Evolutionary conservation across 2,113 vertebrate species (phyloP), one percentile per base, ranked within the genome.

Genomic region (Brachypodius melanocephalos): DNA sequence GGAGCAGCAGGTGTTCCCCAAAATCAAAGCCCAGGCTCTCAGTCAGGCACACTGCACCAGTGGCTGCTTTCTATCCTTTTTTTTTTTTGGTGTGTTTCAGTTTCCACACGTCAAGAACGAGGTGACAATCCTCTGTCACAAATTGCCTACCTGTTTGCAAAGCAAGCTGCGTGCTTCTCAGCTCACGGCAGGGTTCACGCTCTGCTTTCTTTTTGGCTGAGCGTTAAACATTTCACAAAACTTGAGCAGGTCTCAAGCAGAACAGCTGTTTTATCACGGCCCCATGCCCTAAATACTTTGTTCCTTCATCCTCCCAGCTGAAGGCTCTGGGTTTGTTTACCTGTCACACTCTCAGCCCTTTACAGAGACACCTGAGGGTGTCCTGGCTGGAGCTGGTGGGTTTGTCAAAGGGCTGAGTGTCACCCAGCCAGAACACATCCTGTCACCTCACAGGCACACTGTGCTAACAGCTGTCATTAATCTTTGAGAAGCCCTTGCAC

Each of bases 31-130:
- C 16, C 8, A 11, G 18, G 8, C 51, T 68, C 40, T 58, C 66
- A 49, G 1, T 13, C 32, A 20, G 20, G 5, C 52, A 22, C 8
- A 4, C 36, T 28, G 6, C 17, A 36, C 26, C 0, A 0, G 59
- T 16, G 51, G 34, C 38, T 88, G 38, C 42, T 40, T 3, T 42
- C n/a, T 68, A 29, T 28, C 45, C 42, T 31, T 80, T 61, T 31
- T 45, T 75, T 74, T 21, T 38, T 82, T 59, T 31, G 5, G 18
- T 15, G 21, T 36, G 29, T 63, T 83, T 79, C 25, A 19, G 24
- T 40, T 91, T 67, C 48, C 31, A 21, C 20, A 4, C 14, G 43
- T 20, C 10, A 51, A 62, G 89, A 38, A 5, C 14, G n/a, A 55
- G 42, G 42, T 31, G n/a, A 29, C 22, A 32, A 4, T 19, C 32